Conservation (phyloP, 1,140 invertebrate species). For the Marisa cornuarietis region DNA sequence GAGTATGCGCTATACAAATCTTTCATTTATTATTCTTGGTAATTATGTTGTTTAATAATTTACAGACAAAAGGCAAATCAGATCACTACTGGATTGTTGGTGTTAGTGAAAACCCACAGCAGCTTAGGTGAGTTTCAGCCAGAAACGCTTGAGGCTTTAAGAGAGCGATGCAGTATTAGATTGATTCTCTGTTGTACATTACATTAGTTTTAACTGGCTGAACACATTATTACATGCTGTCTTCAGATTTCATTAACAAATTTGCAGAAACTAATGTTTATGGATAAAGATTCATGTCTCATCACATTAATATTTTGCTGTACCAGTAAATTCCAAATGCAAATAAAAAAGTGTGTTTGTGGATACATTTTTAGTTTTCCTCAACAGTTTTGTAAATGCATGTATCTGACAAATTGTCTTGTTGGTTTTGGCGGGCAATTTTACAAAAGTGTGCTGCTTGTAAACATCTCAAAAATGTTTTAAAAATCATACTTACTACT, state of each 20-base stretch:
- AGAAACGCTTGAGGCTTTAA: neutral
- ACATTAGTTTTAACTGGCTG: neutral
- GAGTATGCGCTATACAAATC: too few relatives aligned
- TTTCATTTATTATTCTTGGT: neutral
- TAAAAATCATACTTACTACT: too few relatives aligned
- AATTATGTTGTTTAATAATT: slow-evolving; percentile 37
- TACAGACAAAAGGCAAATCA: slow-evolving; percentile 74
- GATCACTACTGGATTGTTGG: slow-evolving; percentile 86
- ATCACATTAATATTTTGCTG: too few relatives aligned
- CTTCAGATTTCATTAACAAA: neutral
- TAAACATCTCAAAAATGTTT: too few relatives aligned
- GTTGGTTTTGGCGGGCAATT: too few relatives aligned
- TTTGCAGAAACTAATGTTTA: neutral
- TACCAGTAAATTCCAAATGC: too few relatives aligned
- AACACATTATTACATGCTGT: slow-evolving; percentile 18
- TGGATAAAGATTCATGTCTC: too few relatives aligned
- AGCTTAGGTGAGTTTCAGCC: slow-evolving; percentile 67
- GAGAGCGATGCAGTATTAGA: neutral
- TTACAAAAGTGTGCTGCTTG: too few relatives aligned
- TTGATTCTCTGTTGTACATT: neutral
- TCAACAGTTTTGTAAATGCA: too few relatives aligned
- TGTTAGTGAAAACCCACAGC: slow-evolving; percentile 79
- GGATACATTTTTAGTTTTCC: too few relatives aligned
- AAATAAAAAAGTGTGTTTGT: too few relatives aligned
- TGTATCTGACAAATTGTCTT: too few relatives aligned